Base-by-base conservation (phyloP, 2,888 invertebrate species). In the Drosophila rubida region DNA sequence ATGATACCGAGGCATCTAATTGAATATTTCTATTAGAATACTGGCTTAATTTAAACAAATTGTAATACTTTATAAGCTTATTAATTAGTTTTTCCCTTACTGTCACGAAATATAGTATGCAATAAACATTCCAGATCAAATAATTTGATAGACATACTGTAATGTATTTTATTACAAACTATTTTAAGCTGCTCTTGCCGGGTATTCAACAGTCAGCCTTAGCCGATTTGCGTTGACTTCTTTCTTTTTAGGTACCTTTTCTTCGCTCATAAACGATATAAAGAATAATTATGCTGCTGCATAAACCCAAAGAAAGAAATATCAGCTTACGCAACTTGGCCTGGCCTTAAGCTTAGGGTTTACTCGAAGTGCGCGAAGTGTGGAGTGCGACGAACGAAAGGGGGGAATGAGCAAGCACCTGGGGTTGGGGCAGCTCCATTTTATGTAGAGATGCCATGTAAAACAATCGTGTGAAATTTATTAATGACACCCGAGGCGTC, bases 391-490 rank as follows among this genome's bases (percentile, higher is more conserved):
- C n/a, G n/a, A n/a, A n/a, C n/a, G n/a, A n/a, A n/a, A n/a, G 4
- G 27, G 23, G 30, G 48, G 14, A 23, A 32, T n/a, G 32, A n/a
- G 11, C 4, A 32, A n/a, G 11, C 4, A 32, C n/a, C 14, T 37
- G 6, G 35, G 13, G 35, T 37, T 37, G 35, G 35, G 35, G 37
- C 42, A 46, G 16, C 46, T 30, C 19, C 30, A n/a, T 69, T 54
- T 51, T 45, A 58, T 76, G 87, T 69, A 39, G 51, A 62, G 66
- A 69, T 84, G 87, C 80, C 87, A 78, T 84, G 87, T 75, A 81
- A 87, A 81, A 80, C 66, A 69, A 53, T 80, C 88, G 84, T 84
- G 88, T 84, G 84, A 84, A 84, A 71, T 88, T 86, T 83, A 83
- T 83, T 78, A 80, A 75, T 64, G 65, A 37, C 54, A 67, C 50